Evolutionary conservation across 2,888 invertebrate species (phyloP).

Genomic region (Augiades crinisus): DNA sequence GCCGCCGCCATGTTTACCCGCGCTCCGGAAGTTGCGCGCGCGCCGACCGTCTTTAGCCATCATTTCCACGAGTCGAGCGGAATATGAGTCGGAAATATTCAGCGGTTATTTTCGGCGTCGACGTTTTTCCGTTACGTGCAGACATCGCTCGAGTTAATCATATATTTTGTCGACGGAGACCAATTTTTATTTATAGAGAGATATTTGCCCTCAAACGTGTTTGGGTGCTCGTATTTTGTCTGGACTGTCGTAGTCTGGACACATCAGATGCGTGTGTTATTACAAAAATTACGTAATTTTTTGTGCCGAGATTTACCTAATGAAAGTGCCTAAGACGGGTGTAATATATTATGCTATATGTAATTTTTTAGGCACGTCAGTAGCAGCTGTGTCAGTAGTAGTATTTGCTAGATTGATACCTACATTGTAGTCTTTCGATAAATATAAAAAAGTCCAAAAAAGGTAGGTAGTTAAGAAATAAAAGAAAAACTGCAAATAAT

Average conservation of each 20-base stretch:
- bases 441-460: neutral
- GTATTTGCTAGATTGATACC: too few species aligned
- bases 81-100: conserved; percentile 75
- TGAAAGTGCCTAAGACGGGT: neutral
- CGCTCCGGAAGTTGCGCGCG: conserved; percentile 79
- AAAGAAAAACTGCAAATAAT: neutral
- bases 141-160: conserved; percentile 72
- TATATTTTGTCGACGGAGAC: conserved; percentile 62
- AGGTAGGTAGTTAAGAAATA: neutral
- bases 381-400: too few species aligned
- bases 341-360: too few species aligned
- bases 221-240: conserved; percentile 57
- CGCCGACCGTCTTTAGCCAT: conserved; percentile 73
- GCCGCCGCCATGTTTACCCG: conserved; percentile 74
- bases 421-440: too few species aligned
- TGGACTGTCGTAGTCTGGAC: conserved; percentile 42
- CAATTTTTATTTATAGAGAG: conserved; percentile 66
- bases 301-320: neutral
- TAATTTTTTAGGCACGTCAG: too few species aligned
- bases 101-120: conserved; percentile 67
- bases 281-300: conserved; percentile 9
- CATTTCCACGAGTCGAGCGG: conserved; percentile 68
- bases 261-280: conserved; percentile 25
- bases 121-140: conserved; percentile 76
- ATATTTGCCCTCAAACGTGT: conserved; percentile 55